Evolutionary conservation across 2,888 invertebrate genomes (phyloP).

Genomic region (Caenorhabditis angaria): DNA sequence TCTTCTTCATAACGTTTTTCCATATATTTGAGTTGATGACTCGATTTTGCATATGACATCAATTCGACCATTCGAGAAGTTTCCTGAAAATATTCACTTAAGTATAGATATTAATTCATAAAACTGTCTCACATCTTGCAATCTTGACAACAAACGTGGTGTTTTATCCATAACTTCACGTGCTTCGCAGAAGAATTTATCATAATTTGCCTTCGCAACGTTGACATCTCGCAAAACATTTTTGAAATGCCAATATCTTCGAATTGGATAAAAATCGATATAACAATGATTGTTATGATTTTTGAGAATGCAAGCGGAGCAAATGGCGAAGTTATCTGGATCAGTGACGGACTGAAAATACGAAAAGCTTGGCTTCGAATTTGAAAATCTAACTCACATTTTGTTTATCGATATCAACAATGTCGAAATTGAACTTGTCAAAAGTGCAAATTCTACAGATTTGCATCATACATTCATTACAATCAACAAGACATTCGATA

Average conservation of each 20-base stretch:
- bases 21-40: constrained; percentile 8
- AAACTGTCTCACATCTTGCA: neutral
- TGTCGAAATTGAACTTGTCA: constrained; percentile 5
- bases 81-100: no score
- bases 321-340: constrained; percentile 9
- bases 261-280: constrained; percentile 6
- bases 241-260: constrained; percentile 2
- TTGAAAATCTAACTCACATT: neutral
- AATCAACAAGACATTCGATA: constrained; percentile 4
- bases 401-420: constrained; percentile 7
- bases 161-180: neutral
- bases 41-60: constrained; percentile 16
- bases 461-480: constrained; percentile 19
- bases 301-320: constrained; percentile 21
- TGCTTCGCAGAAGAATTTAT: neutral
- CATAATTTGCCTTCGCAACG: neutral
- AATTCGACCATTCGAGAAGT: constrained; percentile 10
- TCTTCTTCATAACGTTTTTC: neutral
- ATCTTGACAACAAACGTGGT: neutral
- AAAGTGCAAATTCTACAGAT: constrained; percentile 29
- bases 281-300: constrained; percentile 9
- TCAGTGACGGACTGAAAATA: neutral
- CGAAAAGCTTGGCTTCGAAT: no score
- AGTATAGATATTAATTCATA: neutral
- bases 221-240: neutral